phyloP scores from a whole-genome alignment of 2,113 vertebrate species.

The Mellivora capensis region DNA sequence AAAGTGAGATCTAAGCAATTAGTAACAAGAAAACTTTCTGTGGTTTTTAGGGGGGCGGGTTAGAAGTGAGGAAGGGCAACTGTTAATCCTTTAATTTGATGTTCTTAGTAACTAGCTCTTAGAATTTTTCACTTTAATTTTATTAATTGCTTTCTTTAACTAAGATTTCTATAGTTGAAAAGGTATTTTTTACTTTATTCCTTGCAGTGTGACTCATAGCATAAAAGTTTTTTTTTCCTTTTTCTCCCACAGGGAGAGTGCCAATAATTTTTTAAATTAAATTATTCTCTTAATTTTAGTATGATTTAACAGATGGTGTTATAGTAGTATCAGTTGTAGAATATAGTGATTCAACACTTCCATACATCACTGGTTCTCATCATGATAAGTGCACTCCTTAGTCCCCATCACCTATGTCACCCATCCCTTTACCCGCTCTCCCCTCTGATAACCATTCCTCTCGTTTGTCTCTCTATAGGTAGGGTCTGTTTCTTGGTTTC shows the following conservation, averaged over 20 bases:
- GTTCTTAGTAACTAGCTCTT: background rate
- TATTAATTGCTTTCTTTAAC: background rate
- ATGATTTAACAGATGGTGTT: background rate
- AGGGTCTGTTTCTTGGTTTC: background rate
- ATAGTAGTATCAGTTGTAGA: background rate
- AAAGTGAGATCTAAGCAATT: background rate
- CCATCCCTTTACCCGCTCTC: background rate
- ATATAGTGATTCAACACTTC: background rate
- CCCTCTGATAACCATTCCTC: background rate
- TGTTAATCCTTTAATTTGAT: background rate
- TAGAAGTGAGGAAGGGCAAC: background rate
- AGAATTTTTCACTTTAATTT: slow-evolving; percentile 21
- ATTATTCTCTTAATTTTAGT: background rate
- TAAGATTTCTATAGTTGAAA: background rate
- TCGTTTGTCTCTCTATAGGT: background rate
- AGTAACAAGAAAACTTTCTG: background rate
- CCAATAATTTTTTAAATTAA: background rate
- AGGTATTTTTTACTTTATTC: background rate
- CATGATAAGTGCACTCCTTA: background rate
- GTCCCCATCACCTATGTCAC: background rate
- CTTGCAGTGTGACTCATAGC: background rate
- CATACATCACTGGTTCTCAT: background rate
- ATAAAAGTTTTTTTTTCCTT: background rate
- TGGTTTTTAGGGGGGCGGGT: background rate
- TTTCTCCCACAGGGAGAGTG: background rate